Percentiles rank a stretch among this genome's conserved stretches.
phyloP scores from a whole-genome alignment of 2,797 vertebrate species.

The Hippocampus kuda region DNA sequence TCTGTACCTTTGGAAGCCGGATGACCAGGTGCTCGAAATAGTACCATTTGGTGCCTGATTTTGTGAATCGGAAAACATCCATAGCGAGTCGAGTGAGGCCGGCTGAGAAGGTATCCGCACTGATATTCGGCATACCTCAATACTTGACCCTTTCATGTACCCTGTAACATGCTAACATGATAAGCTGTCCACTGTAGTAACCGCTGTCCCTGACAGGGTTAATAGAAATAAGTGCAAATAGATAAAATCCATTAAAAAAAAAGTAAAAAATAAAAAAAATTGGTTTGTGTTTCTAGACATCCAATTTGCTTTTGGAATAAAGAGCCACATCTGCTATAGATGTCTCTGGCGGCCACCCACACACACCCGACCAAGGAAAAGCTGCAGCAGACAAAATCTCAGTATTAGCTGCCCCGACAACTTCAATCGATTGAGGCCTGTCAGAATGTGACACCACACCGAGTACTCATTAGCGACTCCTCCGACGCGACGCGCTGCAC shows the following conservation, averaged over 20 bases:
- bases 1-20: not conserved
- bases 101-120: too few species aligned
- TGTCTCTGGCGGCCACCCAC: conserved; percentile 23
- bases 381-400: conserved; percentile 24
- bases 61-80: too few species aligned
- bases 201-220: too few species aligned
- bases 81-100: too few species aligned
- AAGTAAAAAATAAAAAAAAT: not conserved
- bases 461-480: conserved; percentile 40
- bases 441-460: conserved; percentile 36
- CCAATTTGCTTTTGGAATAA: not conserved
- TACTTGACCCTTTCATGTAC: too few species aligned
- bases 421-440: conserved; percentile 29
- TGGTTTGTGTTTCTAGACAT: not conserved
- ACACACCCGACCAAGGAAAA: conserved; percentile 7
- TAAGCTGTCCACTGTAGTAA: too few species aligned
- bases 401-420: conserved; percentile 25
- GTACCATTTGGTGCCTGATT: too few species aligned
- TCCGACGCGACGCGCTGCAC: conserved; percentile 15
- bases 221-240: not conserved
- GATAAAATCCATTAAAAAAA: too few species aligned
- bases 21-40: not conserved
- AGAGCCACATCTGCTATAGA: not conserved
- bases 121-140: not conserved
- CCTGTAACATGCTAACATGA: too few species aligned